phyloP scores from a whole-genome alignment of 2,888 invertebrate species.

The Tuta absoluta region DNA sequence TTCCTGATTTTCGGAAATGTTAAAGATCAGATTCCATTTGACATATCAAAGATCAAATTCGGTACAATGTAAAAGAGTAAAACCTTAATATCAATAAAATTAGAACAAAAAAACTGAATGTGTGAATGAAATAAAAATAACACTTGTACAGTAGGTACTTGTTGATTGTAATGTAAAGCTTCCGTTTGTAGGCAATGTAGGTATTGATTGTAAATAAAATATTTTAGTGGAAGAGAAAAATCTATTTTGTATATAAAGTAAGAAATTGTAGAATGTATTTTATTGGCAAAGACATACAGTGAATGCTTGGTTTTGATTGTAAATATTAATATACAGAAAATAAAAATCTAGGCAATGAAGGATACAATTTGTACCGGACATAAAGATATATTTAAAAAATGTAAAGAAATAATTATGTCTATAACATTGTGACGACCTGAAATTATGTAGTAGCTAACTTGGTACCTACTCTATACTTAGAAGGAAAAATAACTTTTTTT shows the following conservation, averaged over 20 bases:
- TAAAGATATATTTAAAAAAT: no score
- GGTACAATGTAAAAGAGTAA: background rate
- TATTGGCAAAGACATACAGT: constrained; percentile 36
- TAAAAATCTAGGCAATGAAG: no score
- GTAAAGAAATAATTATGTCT: no score
- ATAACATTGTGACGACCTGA: no score
- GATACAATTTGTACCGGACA: no score
- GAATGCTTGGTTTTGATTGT: constrained; percentile 46
- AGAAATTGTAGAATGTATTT: constrained; percentile 42
- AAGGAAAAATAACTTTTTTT: no score
- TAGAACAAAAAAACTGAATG: background rate
- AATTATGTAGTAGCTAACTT: no score
- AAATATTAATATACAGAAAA: constrained; percentile 40
- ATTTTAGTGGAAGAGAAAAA: constrained; percentile 29
- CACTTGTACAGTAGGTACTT: background rate
- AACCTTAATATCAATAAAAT: background rate
- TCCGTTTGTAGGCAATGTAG: constrained; percentile 3
- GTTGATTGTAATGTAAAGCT: constrained; percentile 21
- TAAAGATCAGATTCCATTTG: background rate
- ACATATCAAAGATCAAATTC: background rate
- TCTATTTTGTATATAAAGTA: constrained; percentile 43
- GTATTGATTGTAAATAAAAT: constrained; percentile 12
- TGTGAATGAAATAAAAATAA: background rate
- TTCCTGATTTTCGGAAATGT: no score
- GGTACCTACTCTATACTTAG: no score